A percentile compares a stretch with the other conserved stretches of the same genome.
Evolutionary conservation across 2,113 vertebrate species (phyloP).

Genomic region (Neodontobutis hainanensis): DNA sequence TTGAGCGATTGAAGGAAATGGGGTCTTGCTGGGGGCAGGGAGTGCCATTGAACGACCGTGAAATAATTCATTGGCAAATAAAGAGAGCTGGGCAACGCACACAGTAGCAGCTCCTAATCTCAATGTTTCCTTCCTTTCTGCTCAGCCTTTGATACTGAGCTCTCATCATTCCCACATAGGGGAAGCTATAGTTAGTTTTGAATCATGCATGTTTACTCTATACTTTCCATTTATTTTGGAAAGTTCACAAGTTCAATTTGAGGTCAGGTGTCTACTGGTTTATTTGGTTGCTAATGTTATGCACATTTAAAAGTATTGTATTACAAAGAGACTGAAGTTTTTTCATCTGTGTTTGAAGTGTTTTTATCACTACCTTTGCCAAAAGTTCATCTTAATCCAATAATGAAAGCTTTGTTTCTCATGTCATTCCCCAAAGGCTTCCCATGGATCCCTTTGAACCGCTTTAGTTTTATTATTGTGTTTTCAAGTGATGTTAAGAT

Average conservation of each 20-base stretch:
- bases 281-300: neutral
- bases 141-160: slow-evolving; percentile 28
- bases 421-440: neutral
- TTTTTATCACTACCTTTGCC: neutral
- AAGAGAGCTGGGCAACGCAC: slow-evolving; percentile 24
- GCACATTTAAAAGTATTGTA: slow-evolving; percentile 1
- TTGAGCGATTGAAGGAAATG: slow-evolving; percentile 32
- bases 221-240: neutral
- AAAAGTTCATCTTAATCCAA: neutral
- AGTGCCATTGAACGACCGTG: slow-evolving; percentile 48
- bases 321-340: neutral
- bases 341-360: neutral
- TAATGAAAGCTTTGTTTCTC: slow-evolving; percentile 2
- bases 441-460: neutral
- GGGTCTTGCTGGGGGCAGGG: slow-evolving; percentile 38
- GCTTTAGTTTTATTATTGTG: neutral
- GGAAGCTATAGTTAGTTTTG: slow-evolving; percentile 21
- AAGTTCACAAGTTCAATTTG: neutral
- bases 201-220: slow-evolving; percentile 1
- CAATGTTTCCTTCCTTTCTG: slow-evolving; percentile 56
- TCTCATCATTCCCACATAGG: neutral
- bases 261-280: neutral
- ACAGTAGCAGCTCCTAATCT: slow-evolving; percentile 49
- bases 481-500: neutral
- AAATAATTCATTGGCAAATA: slow-evolving; percentile 45